Evolutionary conservation across 2,888 invertebrate species (phyloP).

Genomic region (Cremastinae sp.): DNA sequence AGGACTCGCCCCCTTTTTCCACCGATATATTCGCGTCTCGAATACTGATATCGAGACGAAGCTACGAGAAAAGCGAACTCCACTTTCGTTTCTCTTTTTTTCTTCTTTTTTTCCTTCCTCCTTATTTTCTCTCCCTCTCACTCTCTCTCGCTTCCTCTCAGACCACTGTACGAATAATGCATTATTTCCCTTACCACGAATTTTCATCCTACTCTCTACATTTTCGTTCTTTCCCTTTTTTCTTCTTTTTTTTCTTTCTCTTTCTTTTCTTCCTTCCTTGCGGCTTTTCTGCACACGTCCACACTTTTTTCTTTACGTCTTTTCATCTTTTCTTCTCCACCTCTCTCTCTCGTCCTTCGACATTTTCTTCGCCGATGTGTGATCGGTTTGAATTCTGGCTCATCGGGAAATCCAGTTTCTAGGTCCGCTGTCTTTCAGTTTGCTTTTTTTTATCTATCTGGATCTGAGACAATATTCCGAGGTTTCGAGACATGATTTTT

Average conservation of each 20-base stretch:
- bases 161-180: conserved; percentile 77
- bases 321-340: background rate
- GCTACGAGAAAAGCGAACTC: conserved; percentile 76
- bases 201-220: conserved; percentile 15
- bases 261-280: conserved; percentile 48
- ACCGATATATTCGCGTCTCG: conserved; percentile 70
- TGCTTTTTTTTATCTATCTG: background rate
- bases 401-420: conserved; percentile 41
- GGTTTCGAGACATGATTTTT: conserved; percentile 46
- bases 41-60: conserved; percentile 78
- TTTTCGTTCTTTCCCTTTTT: conserved; percentile 45
- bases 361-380: conserved; percentile 33
- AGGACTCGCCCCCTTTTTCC: conserved; percentile 64
- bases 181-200: conserved; percentile 68
- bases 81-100: conserved; percentile 55
- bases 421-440: conserved; percentile 1
- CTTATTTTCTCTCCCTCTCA: conserved; percentile 42
- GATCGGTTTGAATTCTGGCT: conserved; percentile 47
- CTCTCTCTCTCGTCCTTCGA: conserved; percentile 7
- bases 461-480: conserved; percentile 24
- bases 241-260: conserved; percentile 40
- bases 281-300: conserved; percentile 50
- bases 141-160: conserved; percentile 59
- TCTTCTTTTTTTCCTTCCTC: conserved; percentile 37
- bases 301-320: conserved; percentile 19